Evolutionary conservation across 2,888 invertebrate genomes (phyloP).

Genomic region (Perizoma affinitatum): DNA sequence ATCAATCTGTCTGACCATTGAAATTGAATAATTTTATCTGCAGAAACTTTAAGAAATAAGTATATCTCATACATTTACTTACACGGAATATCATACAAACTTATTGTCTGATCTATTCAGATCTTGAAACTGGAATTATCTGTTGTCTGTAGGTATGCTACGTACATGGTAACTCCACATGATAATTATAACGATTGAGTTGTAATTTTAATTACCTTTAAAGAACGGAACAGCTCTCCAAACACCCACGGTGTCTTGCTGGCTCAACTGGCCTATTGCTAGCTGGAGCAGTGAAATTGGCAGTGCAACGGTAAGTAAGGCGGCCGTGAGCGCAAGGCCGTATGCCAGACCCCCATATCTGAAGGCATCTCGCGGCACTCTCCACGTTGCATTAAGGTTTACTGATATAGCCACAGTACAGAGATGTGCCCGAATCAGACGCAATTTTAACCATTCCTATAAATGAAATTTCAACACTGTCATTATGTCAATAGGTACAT

Average conservation of each 20-base stretch:
- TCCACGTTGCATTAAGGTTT: constrained; percentile 83
- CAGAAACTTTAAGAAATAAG: too few species aligned
- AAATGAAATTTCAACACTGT: neutral
- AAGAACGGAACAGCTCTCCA: constrained; percentile 87
- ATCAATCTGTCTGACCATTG: too few species aligned
- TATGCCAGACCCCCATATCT: constrained; percentile 80
- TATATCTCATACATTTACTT: too few species aligned
- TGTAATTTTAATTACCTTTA: constrained; percentile 71
- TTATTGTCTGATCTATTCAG: too few species aligned
- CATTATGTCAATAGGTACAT: neutral
- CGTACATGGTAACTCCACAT: too few species aligned
- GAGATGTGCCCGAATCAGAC: constrained; percentile 56
- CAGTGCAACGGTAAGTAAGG: constrained; percentile 78
- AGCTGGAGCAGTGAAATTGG: constrained; percentile 86
- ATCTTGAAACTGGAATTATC: too few species aligned
- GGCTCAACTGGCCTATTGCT: constrained; percentile 86
- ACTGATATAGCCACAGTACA: constrained; percentile 84
- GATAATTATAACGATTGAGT: too few species aligned
- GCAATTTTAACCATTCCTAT: constrained; percentile 61
- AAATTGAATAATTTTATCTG: too few species aligned
- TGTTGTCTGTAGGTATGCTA: too few species aligned
- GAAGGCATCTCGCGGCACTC: constrained; percentile 83
- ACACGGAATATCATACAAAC: too few species aligned
- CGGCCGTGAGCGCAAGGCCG: constrained; percentile 75
- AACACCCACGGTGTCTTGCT: constrained; percentile 86